Evolutionary conservation across 2,797 vertebrate species (phyloP).

Genomic region (Rhabdophis nuchalis): DNA sequence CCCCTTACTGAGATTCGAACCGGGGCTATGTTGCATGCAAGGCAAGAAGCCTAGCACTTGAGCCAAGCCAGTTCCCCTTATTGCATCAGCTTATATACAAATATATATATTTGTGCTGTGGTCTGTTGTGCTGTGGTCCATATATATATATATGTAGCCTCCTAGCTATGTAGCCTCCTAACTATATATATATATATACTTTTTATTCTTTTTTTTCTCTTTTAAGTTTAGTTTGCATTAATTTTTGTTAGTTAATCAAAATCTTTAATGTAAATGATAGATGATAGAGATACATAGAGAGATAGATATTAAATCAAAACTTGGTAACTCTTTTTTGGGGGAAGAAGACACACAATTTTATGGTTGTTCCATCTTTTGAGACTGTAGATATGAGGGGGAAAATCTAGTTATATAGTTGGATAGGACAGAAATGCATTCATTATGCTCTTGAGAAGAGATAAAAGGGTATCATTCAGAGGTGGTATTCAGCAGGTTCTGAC

Average conservation of each 20-base stretch:
- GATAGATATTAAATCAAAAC: too few species aligned
- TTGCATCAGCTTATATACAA: too few species aligned
- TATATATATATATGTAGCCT: neutral
- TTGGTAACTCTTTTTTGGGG: too few species aligned
- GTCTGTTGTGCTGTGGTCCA: too few species aligned
- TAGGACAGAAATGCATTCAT: neutral
- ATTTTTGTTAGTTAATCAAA: neutral
- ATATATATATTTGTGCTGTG: too few species aligned
- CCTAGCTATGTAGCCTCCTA: too few species aligned
- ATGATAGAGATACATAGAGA: neutral
- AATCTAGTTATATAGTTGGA: neutral
- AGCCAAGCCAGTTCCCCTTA: too few species aligned
- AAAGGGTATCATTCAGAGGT: neutral
- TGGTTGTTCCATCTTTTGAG: neutral
- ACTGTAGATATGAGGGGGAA: neutral
- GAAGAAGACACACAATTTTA: neutral
- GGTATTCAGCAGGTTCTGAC: too few species aligned
- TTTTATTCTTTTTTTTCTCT: neutral
- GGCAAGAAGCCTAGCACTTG: too few species aligned
- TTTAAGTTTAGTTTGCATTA: neutral
- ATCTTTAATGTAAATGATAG: neutral
- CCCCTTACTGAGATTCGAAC: too few species aligned
- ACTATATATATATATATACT: too few species aligned
- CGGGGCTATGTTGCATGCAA: too few species aligned
- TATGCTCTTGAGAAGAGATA: neutral